Evolutionary conservation across 1,140 invertebrate genomes (phyloP), one percentile per base, ranked within the genome.

Genomic region (Papilio xuthus): DNA sequence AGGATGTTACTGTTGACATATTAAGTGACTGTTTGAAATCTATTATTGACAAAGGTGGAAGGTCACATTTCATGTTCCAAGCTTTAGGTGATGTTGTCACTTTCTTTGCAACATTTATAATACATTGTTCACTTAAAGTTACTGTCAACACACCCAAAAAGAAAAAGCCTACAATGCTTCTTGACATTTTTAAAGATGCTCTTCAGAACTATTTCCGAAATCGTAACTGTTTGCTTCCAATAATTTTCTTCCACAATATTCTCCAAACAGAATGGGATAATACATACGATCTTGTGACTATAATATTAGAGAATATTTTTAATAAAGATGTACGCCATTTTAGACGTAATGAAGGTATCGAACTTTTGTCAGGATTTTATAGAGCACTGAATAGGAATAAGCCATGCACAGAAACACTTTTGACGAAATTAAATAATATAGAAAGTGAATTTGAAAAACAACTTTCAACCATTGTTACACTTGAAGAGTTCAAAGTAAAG

Each of bases 51-150:
- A 96, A 96, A 91, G 96, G 96, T 6, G 94, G 93, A 70, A 92
- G 95, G 80, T 96, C 95, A 4, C 94, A 95, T 63, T 94, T 95
- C 37, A 88, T 97, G 81, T 96, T 95, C 84, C 95, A 96, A 90
- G 96, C 96, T 84, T 95, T 97, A 90, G 95, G 95, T 9, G 95
- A 96, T 81, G 95, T 96, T 77, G 94, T 97, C 10, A 94, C 96
- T 1, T 94, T 95, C 78, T 96, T 96, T 86, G 95, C 95, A 47
- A 95, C 95, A 12, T 96, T 97, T 81, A 92, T 97, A 26, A 94
- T 96, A 20, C 94, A 95, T 82, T 96, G 96, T 86, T 94, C 95
- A 2, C 94, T 95, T 85, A 94, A 94, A 81, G 83, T 95, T 28
- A 79, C 47, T 15, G 69, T 86, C 4, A 86, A 89, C 78, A 89